Conservation (phyloP, 2,113 vertebrate species). For the Shinisaurus crocodilurus region DNA sequence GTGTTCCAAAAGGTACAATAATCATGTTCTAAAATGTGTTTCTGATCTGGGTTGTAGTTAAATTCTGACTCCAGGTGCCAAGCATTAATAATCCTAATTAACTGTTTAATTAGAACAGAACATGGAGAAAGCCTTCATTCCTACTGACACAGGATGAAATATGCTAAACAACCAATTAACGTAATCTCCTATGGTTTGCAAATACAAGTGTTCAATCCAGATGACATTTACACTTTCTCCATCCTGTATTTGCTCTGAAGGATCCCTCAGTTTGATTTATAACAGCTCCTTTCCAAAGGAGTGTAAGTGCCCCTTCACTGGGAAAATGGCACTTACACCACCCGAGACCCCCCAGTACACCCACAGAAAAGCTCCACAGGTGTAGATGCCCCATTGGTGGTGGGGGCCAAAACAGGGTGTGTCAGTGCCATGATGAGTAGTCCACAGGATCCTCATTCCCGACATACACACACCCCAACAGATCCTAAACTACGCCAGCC, state of each 20-base stretch:
- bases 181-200: constrained; percentile 42
- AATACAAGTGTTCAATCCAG: constrained; percentile 43
- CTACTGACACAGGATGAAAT: constrained; percentile 41
- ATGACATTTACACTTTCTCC: constrained; percentile 30
- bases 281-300: not conserved
- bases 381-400: not conserved
- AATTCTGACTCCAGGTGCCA: constrained; percentile 15
- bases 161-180: constrained; percentile 52
- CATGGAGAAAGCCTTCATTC: constrained; percentile 17
- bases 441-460: too few species aligned
- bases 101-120: constrained; percentile 59
- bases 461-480: not conserved
- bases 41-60: constrained; percentile 25
- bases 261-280: not conserved
- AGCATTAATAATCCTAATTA: constrained; percentile 43
- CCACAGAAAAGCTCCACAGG: too few species aligned
- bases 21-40: constrained; percentile 28
- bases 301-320: not conserved
- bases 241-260: not conserved
- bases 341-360: not conserved
- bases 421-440: too few species aligned
- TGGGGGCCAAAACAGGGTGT: too few species aligned
- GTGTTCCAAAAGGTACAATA: not conserved
- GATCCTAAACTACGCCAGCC: not conserved
- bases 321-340: not conserved